Conservation (phyloP, 2,113 vertebrate genomes). For the Callipepla californica region DNA sequence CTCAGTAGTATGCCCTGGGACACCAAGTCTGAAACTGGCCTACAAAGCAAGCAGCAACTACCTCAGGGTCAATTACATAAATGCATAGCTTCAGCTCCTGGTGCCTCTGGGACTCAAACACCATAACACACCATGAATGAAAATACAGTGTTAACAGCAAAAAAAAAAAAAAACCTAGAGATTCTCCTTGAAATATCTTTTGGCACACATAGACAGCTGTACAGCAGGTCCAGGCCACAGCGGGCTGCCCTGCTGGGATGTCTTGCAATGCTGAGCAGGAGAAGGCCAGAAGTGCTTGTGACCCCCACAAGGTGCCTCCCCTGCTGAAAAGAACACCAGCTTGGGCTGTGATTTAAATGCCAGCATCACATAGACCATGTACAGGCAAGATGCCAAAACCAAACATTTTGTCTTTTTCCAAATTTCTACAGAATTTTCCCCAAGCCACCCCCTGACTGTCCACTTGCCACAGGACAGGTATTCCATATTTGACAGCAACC, state of each 20-base stretch:
- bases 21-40: neutral
- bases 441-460: neutral
- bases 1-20: rapidly evolving
- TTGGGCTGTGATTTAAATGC: neutral
- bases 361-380: neutral
- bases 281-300: neutral
- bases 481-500: neutral
- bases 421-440: neutral
- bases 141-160: neutral
- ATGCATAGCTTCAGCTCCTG: neutral
- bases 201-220: neutral
- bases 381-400: neutral
- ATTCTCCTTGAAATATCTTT: neutral
- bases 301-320: neutral
- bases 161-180: neutral
- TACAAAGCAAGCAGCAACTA: neutral
- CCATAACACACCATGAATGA: neutral
- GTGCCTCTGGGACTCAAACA: neutral
- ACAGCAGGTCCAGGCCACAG: rapidly evolving
- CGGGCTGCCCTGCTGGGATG: rapidly evolving
- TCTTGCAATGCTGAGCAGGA: rapidly evolving
- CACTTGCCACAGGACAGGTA: neutral
- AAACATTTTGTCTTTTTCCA: neutral
- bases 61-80: neutral
- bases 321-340: rapidly evolving